A percentile compares a stretch with the other conserved stretches of the same genome.
Conservation (phyloP, 2,113 vertebrate genomes). For the Sylvietta virens region DNA sequence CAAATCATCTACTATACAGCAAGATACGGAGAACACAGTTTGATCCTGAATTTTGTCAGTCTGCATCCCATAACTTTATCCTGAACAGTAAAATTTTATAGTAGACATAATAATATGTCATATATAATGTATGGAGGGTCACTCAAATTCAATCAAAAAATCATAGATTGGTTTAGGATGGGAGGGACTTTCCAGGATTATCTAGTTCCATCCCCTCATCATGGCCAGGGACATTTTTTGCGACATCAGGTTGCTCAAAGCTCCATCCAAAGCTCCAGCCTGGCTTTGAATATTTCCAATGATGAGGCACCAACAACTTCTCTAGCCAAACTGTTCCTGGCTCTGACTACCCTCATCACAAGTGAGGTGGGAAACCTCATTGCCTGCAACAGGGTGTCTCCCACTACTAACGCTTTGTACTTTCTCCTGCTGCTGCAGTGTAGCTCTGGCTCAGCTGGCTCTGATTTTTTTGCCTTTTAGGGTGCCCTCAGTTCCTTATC, state of each 20-base stretch:
- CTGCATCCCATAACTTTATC: neutral
- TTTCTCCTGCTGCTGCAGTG: neutral
- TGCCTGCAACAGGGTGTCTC: neutral
- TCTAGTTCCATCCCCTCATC: neutral
- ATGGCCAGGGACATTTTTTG: neutral
- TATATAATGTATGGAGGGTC: neutral
- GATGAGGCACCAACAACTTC: neutral
- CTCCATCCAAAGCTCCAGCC: no score
- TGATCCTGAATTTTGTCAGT: neutral
- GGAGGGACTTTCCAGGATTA: neutral
- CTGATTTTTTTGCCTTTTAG: neutral
- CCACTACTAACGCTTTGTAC: no score
- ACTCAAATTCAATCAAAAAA: neutral
- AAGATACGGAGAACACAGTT: neutral
- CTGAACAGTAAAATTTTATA: neutral
- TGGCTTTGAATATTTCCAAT: neutral
- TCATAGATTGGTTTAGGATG: neutral
- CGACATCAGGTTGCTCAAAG: neutral
- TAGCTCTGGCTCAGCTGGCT: neutral
- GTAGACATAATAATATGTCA: neutral
- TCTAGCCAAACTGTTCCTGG: neutral
- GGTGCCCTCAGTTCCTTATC: neutral
- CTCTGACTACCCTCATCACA: neutral
- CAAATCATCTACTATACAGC: neutral
- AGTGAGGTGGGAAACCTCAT: neutral